Percentiles rank a stretch among this genome's conserved stretches.
These are phyloP conservation scores for Chitala chitala DNA, from an alignment of 2,113 vertebrate species.

Conservation along the genomic window DNA sequence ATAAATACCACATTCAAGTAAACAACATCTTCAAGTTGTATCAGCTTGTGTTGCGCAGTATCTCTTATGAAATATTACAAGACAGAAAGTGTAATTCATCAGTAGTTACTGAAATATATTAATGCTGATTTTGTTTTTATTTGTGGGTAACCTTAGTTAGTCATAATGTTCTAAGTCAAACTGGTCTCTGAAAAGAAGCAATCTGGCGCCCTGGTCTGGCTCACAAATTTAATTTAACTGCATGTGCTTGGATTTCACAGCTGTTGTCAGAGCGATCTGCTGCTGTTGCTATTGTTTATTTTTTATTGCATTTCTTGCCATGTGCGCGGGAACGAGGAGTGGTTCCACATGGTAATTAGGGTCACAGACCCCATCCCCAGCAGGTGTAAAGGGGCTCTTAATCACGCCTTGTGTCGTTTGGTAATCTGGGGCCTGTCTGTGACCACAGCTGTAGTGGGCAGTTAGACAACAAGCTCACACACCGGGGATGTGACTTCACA, in stretches of 20 bases:
- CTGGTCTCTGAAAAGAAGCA: not conserved
- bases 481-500: constrained; percentile 9
- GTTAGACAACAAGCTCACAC: not conserved
- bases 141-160: too few relatives aligned
- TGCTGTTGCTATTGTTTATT: not conserved
- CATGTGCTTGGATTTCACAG: not conserved
- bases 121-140: too few relatives aligned
- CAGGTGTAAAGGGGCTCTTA: constrained; percentile 12
- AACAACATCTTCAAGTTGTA: too few relatives aligned
- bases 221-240: not conserved
- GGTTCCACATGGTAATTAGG: not conserved
- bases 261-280: not conserved
- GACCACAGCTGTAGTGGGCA: not conserved
- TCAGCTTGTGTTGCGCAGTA: too few relatives aligned
- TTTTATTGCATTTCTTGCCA: not conserved
- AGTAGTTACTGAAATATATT: too few relatives aligned
- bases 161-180: too few relatives aligned
- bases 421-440: constrained; percentile 18
- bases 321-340: not conserved
- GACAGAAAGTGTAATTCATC: too few relatives aligned
- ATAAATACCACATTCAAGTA: too few relatives aligned
- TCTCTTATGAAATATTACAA: too few relatives aligned
- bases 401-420: not conserved
- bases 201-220: not conserved
- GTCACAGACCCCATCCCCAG: not conserved